Evolutionary conservation across 2,888 invertebrate species (phyloP).

Genomic region (Steinernema carpocapsae): DNA sequence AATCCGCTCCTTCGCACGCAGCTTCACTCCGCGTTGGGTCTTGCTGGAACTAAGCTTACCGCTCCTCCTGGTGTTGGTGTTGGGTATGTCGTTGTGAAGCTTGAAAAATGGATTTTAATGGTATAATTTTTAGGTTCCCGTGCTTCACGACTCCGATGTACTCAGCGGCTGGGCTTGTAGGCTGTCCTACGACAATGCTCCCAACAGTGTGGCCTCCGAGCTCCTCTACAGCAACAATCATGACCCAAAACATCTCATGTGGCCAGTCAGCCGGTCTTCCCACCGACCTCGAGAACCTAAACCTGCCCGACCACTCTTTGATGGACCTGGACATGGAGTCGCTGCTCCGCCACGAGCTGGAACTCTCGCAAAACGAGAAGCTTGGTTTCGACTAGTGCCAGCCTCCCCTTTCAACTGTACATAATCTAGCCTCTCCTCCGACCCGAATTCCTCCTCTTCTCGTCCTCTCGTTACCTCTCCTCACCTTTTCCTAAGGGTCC

Average conservation of each 20-base stretch:
- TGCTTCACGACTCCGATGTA: conserved; percentile 30
- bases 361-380: conserved; percentile 38
- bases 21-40: conserved; percentile 32
- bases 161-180: conserved; percentile 13
- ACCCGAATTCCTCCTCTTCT: not conserved
- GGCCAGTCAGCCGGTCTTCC: conserved; percentile 53
- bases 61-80: conserved; percentile 34
- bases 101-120: not conserved
- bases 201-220: not conserved
- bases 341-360: conserved; percentile 60
- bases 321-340: conserved; percentile 61
- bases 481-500: not conserved
- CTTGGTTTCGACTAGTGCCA: conserved; percentile 12
- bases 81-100: conserved; percentile 24
- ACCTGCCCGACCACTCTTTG: conserved; percentile 59
- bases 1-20: conserved; percentile 62
- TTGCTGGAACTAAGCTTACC: not conserved
- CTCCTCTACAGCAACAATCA: not conserved
- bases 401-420: not conserved
- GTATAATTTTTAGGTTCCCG: conserved; percentile 17
- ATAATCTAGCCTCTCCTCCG: not conserved
- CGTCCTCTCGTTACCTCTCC: not conserved
- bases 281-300: conserved; percentile 63
- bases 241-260: conserved; percentile 18
- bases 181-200: conserved; percentile 2